A percentile compares a stretch with the other conserved stretches of the same genome.
phyloP scores from a whole-genome alignment of 2,888 invertebrate genomes.

The Acronicta alni region DNA sequence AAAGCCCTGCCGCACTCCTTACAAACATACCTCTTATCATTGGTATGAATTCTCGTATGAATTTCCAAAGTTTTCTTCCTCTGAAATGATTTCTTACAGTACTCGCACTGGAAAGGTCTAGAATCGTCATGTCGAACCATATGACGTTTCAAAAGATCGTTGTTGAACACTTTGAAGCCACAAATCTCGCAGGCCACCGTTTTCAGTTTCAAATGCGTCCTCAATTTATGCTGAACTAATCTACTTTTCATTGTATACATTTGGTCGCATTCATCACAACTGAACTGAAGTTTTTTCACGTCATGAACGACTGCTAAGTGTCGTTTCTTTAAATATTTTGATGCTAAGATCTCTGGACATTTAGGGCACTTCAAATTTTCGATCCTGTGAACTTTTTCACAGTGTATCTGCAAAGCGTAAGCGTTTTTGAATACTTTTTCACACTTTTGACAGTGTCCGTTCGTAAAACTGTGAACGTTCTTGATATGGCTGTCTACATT shows the following conservation, averaged over 20 bases:
- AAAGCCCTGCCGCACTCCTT: constrained; percentile 88
- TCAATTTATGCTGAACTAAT: constrained; percentile 70
- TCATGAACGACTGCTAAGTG: constrained; percentile 78
- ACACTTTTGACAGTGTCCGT: constrained; percentile 62
- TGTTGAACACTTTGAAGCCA: constrained; percentile 77
- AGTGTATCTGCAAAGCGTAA: constrained; percentile 60
- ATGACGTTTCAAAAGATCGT: constrained; percentile 85
- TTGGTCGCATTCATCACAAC: constrained; percentile 74
- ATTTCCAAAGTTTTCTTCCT: constrained; percentile 88
- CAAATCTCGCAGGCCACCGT: constrained; percentile 75
- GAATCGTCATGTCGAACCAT: constrained; percentile 88
- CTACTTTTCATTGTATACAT: constrained; percentile 71
- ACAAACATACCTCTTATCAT: constrained; percentile 83
- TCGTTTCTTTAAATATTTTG: constrained; percentile 71
- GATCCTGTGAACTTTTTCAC: constrained; percentile 45
- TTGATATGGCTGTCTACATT: constrained; percentile 73
- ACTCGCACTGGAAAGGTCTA: constrained; percentile 87
- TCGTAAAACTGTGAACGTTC: constrained; percentile 61
- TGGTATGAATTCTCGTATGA: constrained; percentile 88
- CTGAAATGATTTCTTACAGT: constrained; percentile 89
- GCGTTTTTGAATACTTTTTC: constrained; percentile 61
- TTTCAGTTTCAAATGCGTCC: constrained; percentile 78
- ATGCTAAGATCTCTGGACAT: constrained; percentile 72
- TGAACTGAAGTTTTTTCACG: constrained; percentile 70
- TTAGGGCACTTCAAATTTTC: constrained; percentile 70